Conservation (phyloP, 2,888 invertebrate genomes). For the Myopa testacea region DNA sequence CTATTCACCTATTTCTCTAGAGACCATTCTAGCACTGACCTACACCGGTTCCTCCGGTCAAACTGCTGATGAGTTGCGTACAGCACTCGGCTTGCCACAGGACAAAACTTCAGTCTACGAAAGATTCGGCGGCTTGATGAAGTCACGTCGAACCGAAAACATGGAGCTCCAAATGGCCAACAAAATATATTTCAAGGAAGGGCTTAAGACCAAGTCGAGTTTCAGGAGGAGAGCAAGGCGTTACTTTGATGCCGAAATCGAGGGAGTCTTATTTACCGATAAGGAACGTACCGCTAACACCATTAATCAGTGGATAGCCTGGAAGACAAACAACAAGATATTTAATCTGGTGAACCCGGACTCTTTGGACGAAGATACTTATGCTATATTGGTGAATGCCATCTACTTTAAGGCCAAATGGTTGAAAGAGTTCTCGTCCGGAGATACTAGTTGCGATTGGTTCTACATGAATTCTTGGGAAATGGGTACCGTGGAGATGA, state of each 20-base stretch:
- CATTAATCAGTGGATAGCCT: conserved; percentile 66
- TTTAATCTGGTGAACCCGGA: conserved; percentile 51
- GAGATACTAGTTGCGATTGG: conserved; percentile 63
- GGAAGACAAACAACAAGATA: conserved; percentile 53
- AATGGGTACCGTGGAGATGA: conserved; percentile 74
- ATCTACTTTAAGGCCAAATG: conserved; percentile 88
- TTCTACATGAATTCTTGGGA: conserved; percentile 74
- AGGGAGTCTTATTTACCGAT: conserved; percentile 56
- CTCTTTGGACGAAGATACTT: conserved; percentile 67
- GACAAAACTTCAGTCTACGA: conserved; percentile 26
- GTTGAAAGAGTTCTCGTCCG: conserved; percentile 65
- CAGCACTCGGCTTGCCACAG: conserved; percentile 46
- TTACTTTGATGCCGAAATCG: conserved; percentile 51
- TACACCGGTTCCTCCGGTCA: conserved; percentile 76
- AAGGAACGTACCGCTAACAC: conserved; percentile 68
- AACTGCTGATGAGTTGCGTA: conserved; percentile 53
- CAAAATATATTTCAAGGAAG: conserved; percentile 53
- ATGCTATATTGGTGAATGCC: conserved; percentile 82
- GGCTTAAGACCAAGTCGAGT: conserved; percentile 37
- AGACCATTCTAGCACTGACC: conserved; percentile 77
- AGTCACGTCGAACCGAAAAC: not conserved
- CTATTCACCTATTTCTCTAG: conserved; percentile 71
- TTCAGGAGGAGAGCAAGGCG: conserved; percentile 45
- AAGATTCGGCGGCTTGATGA: conserved; percentile 45
- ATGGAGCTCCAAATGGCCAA: conserved; percentile 54